Evolutionary conservation across 2,113 vertebrate genomes (phyloP).

Genomic region (Erythrocercus mccallii): DNA sequence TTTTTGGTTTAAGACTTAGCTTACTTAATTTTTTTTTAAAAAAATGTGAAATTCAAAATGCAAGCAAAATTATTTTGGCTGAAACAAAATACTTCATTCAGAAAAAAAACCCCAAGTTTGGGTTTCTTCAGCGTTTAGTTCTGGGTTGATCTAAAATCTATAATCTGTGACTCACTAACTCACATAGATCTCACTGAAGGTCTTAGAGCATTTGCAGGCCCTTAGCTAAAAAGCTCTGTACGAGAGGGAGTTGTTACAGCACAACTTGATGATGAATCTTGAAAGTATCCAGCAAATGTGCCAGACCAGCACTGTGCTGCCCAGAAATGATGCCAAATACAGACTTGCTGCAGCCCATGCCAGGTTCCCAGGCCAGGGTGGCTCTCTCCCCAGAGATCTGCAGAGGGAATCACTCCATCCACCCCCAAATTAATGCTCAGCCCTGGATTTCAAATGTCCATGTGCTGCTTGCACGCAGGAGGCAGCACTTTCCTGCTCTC

Average conservation of each 20-base stretch:
- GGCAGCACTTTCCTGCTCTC: not conserved
- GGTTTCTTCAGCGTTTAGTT: not conserved
- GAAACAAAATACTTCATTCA: not conserved
- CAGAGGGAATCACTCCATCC: not conserved
- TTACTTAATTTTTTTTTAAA: not conserved
- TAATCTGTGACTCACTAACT: not conserved
- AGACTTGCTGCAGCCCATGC: not conserved
- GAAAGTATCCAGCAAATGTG: not conserved
- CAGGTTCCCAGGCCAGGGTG: not conserved
- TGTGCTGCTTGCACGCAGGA: rapidly evolving
- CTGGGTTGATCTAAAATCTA: not conserved
- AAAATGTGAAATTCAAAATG: not conserved
- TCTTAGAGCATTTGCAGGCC: not conserved
- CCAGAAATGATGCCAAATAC: slow-evolving; percentile 31
- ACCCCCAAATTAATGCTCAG: not conserved
- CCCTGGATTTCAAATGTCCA: not conserved
- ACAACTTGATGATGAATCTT: slow-evolving; percentile 27
- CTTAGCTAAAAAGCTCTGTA: not conserved
- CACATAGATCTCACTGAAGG: not conserved
- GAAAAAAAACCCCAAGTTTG: not conserved
- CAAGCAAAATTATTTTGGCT: not conserved
- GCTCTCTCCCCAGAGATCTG: not conserved
- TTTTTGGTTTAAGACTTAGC: not conserved
- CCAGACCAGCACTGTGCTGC: not conserved
- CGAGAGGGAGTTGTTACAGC: not conserved